Conservation (phyloP, 2,888 invertebrate species). For the Dolichopus griseipennis region DNA sequence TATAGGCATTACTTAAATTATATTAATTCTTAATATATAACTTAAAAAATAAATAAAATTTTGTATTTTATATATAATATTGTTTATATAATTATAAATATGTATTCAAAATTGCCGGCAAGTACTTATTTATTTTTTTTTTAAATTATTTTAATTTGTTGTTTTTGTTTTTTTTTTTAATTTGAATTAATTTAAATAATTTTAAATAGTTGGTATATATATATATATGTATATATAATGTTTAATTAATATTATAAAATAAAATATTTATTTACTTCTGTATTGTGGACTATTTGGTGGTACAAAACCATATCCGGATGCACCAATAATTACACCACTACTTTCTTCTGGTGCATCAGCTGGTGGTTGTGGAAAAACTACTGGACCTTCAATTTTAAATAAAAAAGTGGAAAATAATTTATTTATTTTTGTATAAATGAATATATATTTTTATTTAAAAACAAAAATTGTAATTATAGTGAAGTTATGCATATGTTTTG, state of each 20-base stretch:
- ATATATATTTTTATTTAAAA: not conserved
- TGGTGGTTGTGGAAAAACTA: slow-evolving; percentile 66
- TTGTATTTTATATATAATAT: no score
- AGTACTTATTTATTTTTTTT: no score
- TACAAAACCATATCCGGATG: slow-evolving; percentile 78
- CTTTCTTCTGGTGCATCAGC: slow-evolving; percentile 60
- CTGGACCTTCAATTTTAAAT: slow-evolving; percentile 55
- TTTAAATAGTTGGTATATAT: no score
- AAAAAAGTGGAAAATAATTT: not conserved
- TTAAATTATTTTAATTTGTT: no score
- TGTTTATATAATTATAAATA: no score
- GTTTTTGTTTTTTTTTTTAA: no score
- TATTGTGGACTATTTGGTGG: slow-evolving; percentile 48
- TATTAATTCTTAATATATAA: no score
- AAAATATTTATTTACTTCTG: slow-evolving; percentile 15
- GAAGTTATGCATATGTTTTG: not conserved
- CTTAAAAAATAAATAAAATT: no score
- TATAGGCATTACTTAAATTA: no score
- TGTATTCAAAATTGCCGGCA: no score
- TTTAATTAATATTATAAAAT: no score
- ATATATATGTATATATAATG: no score
- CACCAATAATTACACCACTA: slow-evolving; percentile 73
- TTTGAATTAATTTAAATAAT: not conserved
- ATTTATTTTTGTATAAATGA: not conserved
- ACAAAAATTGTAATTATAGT: not conserved